These are phyloP conservation scores for Acheta domesticus DNA, from an alignment of 2,888 invertebrate species.

Conservation along the genomic window DNA sequence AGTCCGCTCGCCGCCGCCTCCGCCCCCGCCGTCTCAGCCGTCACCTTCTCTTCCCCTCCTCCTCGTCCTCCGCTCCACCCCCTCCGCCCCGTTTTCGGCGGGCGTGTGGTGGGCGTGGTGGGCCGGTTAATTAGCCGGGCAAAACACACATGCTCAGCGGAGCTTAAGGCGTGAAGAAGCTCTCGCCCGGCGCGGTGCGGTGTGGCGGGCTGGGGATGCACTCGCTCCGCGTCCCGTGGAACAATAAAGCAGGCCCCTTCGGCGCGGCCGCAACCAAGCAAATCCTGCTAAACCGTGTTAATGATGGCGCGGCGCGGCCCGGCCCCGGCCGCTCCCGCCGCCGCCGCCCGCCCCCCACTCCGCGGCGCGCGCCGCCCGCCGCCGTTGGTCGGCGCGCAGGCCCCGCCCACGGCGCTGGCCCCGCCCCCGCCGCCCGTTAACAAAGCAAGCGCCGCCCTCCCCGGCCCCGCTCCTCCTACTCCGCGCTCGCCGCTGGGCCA, in stretches of 20 bases:
- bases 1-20: neutral
- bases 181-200: neutral
- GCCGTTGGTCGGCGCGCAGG: neutral
- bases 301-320: neutral
- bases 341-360: neutral
- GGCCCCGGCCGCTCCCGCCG: neutral
- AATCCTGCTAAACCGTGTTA: neutral
- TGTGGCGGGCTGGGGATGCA: neutral
- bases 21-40: neutral
- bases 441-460: neutral
- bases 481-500: neutral
- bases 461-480: no score
- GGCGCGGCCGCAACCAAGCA: neutral
- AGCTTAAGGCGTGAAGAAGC: neutral
- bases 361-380: neutral
- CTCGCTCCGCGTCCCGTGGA: neutral
- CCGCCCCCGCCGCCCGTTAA: neutral
- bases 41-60: neutral
- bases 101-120: no score
- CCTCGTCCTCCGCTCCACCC: no score
- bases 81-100: no score
- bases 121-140: neutral
- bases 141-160: neutral
- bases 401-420: neutral
- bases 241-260: conserved; percentile 5